Percentiles rank a stretch among this genome's conserved stretches.
Evolutionary conservation across 2,797 vertebrate species (phyloP).

Genomic region (Urophycis tenuis): DNA sequence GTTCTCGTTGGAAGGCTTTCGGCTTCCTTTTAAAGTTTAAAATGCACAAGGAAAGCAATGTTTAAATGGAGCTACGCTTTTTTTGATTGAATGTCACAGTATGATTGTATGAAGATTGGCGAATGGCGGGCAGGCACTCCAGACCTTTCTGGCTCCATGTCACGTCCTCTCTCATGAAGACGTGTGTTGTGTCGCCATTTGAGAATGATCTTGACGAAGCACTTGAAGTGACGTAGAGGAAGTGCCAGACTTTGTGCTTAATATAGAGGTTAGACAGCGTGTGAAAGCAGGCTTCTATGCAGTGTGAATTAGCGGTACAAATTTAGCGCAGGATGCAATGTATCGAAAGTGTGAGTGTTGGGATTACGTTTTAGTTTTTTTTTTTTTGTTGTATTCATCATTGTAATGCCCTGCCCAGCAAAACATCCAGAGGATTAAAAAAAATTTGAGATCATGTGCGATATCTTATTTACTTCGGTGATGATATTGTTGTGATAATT

Average conservation of each 20-base stretch:
- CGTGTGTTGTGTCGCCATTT: slow-evolving; percentile 13
- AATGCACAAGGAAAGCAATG: background rate
- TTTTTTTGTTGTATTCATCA: slow-evolving; percentile 7
- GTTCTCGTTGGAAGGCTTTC: background rate
- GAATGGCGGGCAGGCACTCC: background rate
- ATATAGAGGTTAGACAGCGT: slow-evolving; percentile 63
- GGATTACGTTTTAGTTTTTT: background rate
- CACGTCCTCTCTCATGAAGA: background rate
- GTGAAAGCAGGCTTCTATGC: slow-evolving; percentile 54
- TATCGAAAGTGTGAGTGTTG: slow-evolving; percentile 35
- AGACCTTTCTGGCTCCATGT: background rate
- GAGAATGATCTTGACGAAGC: slow-evolving; percentile 30
- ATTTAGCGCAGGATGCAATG: slow-evolving; percentile 66
- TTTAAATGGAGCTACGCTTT: background rate
- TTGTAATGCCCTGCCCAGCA: background rate
- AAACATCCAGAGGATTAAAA: slow-evolving; percentile 12
- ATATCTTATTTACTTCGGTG: slow-evolving; percentile 15
- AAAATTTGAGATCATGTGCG: slow-evolving; percentile 8
- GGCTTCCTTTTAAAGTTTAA: background rate
- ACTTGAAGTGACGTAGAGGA: slow-evolving; percentile 33
- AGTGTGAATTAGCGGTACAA: slow-evolving; percentile 67
- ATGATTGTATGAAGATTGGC: background rate
- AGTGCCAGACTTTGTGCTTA: slow-evolving; percentile 55
- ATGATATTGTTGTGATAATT: background rate
- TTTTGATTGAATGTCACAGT: background rate